phyloP scores from a whole-genome alignment of 2,888 invertebrate genomes.

The Pedicia rivosa region DNA sequence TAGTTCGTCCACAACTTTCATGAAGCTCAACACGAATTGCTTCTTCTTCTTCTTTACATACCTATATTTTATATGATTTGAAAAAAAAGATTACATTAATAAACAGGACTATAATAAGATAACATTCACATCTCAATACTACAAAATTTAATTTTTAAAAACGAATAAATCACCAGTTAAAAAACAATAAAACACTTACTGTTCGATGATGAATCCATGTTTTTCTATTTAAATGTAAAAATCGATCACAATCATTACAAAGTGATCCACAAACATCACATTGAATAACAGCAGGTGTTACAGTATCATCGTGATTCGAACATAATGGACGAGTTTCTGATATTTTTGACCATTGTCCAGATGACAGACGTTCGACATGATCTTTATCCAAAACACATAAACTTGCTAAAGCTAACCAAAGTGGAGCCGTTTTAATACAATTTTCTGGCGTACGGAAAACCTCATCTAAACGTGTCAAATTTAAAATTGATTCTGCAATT shows the following conservation, averaged over 20 bases:
- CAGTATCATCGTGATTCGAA: constrained; percentile 91
- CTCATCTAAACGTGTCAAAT: constrained; percentile 67
- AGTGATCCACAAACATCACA: constrained; percentile 84
- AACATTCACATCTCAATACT: too few relatives aligned
- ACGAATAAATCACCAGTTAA: not conserved
- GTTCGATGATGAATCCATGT: constrained; percentile 67
- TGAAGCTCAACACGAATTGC: constrained; percentile 95
- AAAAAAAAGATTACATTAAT: not conserved
- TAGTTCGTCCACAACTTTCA: constrained; percentile 89
- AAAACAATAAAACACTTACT: constrained; percentile 16
- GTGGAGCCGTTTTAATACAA: constrained; percentile 66
- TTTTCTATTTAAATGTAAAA: constrained; percentile 79
- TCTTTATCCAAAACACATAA: constrained; percentile 84
- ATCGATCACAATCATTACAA: constrained; percentile 92
- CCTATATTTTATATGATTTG: constrained; percentile 16
- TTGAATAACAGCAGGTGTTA: constrained; percentile 82
- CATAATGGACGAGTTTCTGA: constrained; percentile 60
- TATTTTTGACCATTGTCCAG: constrained; percentile 59
- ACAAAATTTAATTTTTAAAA: too few relatives aligned
- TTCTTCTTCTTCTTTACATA: constrained; percentile 89
- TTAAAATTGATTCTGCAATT: constrained; percentile 71
- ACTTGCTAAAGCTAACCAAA: constrained; percentile 88
- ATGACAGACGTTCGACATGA: constrained; percentile 67
- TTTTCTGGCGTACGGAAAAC: constrained; percentile 53
- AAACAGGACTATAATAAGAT: too few relatives aligned